Percentiles rank a stretch among this genome's conserved stretches.
Conservation (phyloP, 1,140 invertebrate genomes). For the Sinonovacula constricta region DNA sequence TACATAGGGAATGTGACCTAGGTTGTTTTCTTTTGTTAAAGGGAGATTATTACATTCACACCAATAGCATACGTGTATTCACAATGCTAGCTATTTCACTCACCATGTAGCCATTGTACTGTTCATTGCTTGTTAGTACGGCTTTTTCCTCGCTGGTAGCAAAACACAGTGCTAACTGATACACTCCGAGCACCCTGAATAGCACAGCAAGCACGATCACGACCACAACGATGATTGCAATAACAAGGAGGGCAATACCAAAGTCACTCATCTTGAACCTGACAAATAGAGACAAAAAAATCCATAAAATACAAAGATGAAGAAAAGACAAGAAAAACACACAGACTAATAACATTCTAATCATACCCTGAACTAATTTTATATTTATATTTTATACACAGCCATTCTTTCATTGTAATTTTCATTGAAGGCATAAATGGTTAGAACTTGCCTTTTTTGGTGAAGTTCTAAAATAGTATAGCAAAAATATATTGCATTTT, state of each 20-base stretch:
- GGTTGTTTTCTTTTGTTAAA: neutral
- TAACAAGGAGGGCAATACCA: slow-evolving; percentile 69
- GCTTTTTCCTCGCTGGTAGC: slow-evolving; percentile 71
- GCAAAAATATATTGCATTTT: too few species aligned
- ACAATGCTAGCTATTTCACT: too few species aligned
- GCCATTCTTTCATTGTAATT: too few species aligned
- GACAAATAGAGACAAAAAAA: too few species aligned
- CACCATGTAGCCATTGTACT: slow-evolving; percentile 72
- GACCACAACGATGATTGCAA: slow-evolving; percentile 62
- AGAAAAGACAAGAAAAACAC: too few species aligned
- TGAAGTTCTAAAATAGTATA: too few species aligned
- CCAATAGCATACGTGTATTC: neutral
- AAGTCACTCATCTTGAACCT: slow-evolving; percentile 74
- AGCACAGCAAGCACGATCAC: slow-evolving; percentile 65
- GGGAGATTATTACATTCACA: neutral
- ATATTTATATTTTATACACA: too few species aligned
- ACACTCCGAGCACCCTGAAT: slow-evolving; percentile 68
- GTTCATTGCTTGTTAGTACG: slow-evolving; percentile 69
- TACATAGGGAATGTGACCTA: neutral
- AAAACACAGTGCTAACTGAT: slow-evolving; percentile 69
- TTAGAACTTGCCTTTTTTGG: too few species aligned
- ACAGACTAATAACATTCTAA: too few species aligned
- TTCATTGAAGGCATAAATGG: too few species aligned
- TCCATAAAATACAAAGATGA: too few species aligned
- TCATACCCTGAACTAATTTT: too few species aligned